Evolutionary conservation across 2,888 invertebrate species (phyloP).

Genomic region (Xanthostigma xanthostigma): DNA sequence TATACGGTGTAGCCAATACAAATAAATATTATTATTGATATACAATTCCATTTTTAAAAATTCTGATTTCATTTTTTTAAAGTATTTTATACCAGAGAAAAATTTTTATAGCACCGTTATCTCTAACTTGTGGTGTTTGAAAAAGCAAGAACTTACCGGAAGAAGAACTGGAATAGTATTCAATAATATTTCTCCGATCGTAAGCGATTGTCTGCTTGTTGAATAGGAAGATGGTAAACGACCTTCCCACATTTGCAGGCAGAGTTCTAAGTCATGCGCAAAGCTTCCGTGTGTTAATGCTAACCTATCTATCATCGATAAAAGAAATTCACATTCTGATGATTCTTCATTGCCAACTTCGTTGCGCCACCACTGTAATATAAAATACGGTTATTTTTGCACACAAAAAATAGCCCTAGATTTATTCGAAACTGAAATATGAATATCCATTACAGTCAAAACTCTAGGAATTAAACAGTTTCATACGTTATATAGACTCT

Average conservation of each 20-base stretch:
- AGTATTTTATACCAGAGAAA: too few relatives aligned
- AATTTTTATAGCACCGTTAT: too few relatives aligned
- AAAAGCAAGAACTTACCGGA: constrained; percentile 27
- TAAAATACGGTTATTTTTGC: constrained; percentile 2
- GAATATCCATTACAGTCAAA: too few relatives aligned
- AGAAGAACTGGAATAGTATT: constrained; percentile 48
- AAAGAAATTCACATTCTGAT: constrained; percentile 38
- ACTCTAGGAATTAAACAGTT: neutral
- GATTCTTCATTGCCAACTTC: constrained; percentile 39
- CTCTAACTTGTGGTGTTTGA: too few relatives aligned
- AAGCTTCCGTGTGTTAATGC: constrained; percentile 70
- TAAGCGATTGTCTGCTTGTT: constrained; percentile 30
- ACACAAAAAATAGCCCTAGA: constrained; percentile 2
- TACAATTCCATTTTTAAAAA: too few relatives aligned
- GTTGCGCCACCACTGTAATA: constrained; percentile 55
- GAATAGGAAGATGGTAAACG: constrained; percentile 30
- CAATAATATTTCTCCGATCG: constrained; percentile 59
- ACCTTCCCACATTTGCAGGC: constrained; percentile 60
- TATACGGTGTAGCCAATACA: too few relatives aligned
- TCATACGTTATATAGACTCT: too few relatives aligned
- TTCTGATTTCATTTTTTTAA: too few relatives aligned
- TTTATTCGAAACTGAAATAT: neutral
- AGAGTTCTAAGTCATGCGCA: constrained; percentile 61
- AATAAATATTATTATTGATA: too few relatives aligned
- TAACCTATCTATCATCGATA: constrained; percentile 51